A percentile compares a stretch with the other conserved stretches of the same genome.
phyloP scores from a whole-genome alignment of 1,140 invertebrate genomes.

The Ips nitidus region DNA sequence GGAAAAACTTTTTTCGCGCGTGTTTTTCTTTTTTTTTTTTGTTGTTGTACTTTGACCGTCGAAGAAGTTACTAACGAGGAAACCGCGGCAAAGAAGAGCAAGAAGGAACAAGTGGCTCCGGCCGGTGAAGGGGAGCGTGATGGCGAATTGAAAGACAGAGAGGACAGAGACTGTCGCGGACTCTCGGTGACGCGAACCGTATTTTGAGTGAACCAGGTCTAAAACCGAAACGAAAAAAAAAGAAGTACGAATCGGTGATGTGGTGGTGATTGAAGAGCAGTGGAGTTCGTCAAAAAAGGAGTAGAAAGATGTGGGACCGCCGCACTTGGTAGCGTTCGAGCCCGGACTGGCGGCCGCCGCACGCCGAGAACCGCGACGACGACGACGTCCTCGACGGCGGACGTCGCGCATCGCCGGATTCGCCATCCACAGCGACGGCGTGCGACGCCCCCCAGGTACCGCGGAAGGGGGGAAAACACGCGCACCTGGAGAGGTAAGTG shows the following conservation, averaged over 20 bases:
- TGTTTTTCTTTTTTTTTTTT: constrained; percentile 1
- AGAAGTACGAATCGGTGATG: neutral
- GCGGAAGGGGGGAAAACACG: constrained; percentile 16
- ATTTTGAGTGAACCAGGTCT: constrained; percentile 5
- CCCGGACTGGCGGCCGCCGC: constrained; percentile 48
- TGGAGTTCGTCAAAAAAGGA: constrained; percentile 45
- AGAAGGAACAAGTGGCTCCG: constrained; percentile 12
- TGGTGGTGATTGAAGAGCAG: constrained; percentile 14
- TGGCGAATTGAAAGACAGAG: constrained; percentile 38
- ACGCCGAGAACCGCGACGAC: constrained; percentile 32
- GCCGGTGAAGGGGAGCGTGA: constrained; percentile 1
- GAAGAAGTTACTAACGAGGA: constrained; percentile 5
- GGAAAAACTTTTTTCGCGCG: constrained; percentile 22
- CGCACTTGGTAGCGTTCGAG: constrained; percentile 51
- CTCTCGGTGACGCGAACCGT: constrained; percentile 13
- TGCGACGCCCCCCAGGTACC: constrained; percentile 12
- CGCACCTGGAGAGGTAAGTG: neutral
- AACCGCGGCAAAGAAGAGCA: constrained; percentile 13
- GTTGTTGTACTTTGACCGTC: constrained; percentile 27
- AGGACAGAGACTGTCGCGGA: constrained; percentile 16
- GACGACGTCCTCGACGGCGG: constrained; percentile 16
- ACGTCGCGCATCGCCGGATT: constrained; percentile 23
- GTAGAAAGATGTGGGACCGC: constrained; percentile 48
- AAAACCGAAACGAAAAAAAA: constrained; percentile 7
- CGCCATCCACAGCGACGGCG: constrained; percentile 12